Percentiles rank a stretch among this genome's conserved stretches.
phyloP scores from a whole-genome alignment of 2,797 vertebrate genomes.

The Emys orbicularis region DNA sequence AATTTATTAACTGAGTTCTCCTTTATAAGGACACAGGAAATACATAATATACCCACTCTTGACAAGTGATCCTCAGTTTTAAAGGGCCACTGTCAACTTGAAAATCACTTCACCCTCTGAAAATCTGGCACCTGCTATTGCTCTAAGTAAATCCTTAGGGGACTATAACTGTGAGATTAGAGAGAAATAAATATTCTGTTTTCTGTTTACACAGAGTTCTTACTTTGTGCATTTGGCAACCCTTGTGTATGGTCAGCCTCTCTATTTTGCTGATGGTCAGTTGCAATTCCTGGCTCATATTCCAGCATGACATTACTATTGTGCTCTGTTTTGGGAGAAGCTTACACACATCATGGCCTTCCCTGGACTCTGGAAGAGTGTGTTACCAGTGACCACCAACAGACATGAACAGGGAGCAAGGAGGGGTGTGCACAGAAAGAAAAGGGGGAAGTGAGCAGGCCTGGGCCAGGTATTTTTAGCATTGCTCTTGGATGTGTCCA shows the following conservation, averaged over 20 bases:
- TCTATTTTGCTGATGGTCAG: not conserved
- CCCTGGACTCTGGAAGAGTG: constrained; percentile 18
- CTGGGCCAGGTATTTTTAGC: not conserved
- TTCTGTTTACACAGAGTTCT: not conserved
- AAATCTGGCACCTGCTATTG: not conserved
- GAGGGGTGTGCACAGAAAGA: not conserved
- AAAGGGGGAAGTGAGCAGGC: not conserved
- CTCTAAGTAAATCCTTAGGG: not conserved
- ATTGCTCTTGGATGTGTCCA: not conserved
- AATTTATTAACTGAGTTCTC: not conserved
- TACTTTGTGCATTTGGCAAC: not conserved
- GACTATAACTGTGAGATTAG: not conserved
- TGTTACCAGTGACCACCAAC: not conserved
- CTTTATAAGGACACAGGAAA: not conserved
- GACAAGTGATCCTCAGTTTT: not conserved
- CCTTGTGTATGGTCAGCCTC: not conserved
- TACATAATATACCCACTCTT: fast-evolving
- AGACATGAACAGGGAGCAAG: not conserved
- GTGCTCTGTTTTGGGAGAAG: not conserved
- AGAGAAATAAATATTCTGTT: not conserved
- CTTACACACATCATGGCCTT: not conserved
- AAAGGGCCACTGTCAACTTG: not conserved
- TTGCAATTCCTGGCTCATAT: not conserved
- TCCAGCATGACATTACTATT: not conserved
- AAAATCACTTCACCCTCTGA: not conserved